Percentiles rank a stretch among this genome's conserved stretches.
phyloP scores from a whole-genome alignment of 2,113 vertebrate genomes.

The Syngnathus typhle region DNA sequence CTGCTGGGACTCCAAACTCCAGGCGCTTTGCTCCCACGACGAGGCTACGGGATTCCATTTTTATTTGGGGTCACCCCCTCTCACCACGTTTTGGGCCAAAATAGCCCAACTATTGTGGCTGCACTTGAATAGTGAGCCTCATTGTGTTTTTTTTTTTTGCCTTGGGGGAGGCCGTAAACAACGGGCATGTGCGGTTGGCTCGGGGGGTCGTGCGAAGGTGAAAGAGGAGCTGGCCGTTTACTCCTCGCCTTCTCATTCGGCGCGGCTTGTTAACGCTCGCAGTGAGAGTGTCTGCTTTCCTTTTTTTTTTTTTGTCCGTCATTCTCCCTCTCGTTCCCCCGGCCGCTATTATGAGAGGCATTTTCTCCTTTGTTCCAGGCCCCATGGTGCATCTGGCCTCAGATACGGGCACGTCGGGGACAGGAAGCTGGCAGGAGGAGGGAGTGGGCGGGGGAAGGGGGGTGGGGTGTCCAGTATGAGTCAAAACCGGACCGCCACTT shows the following conservation, averaged over 20 bases:
- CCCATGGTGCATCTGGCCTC: constrained; percentile 73
- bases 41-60: neutral
- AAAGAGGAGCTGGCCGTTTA: constrained; percentile 30
- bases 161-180: constrained; percentile 70
- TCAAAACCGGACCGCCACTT: constrained; percentile 50
- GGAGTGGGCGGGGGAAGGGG: constrained; percentile 35
- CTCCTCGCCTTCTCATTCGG: constrained; percentile 24
- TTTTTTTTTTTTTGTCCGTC: constrained; percentile 33
- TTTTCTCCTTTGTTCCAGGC: constrained; percentile 74
- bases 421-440: constrained; percentile 57
- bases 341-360: constrained; percentile 73
- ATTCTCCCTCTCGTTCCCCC: constrained; percentile 54
- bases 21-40: neutral
- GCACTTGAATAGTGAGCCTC: constrained; percentile 63
- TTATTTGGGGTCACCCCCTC: constrained; percentile 2
- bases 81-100: constrained; percentile 48
- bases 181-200: constrained; percentile 55
- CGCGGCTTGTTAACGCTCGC: constrained; percentile 67
- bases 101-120: constrained; percentile 68
- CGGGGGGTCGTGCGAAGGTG: constrained; percentile 69
- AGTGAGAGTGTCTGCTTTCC: constrained; percentile 61
- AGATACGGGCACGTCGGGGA: constrained; percentile 65
- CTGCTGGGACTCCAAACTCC: constrained; percentile 15
- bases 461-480: constrained; percentile 41
- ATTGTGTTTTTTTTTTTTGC: constrained; percentile 55